These are phyloP conservation scores for Taenioides sp. DNA, from an alignment of 2,797 vertebrate species.

Conservation along the genomic window DNA sequence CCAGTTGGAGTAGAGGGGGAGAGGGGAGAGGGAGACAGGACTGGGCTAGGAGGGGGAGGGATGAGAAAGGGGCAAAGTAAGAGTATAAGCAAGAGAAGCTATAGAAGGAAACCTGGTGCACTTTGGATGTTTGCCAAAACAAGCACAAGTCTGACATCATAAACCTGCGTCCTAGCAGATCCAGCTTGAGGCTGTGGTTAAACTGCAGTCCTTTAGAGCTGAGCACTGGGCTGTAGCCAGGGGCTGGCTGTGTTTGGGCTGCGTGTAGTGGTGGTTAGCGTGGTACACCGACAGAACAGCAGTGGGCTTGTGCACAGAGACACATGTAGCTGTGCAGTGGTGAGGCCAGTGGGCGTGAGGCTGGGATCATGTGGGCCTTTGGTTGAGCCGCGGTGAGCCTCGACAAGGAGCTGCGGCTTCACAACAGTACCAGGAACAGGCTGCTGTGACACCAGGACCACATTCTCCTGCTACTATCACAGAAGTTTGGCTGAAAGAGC, in stretches of 20 bases:
- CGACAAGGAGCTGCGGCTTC: conserved; percentile 52
- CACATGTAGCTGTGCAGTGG: conserved; percentile 61
- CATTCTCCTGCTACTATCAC: conserved; percentile 18
- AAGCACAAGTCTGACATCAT: conserved; percentile 83
- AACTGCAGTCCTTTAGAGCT: conserved; percentile 57
- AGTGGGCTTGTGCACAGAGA: conserved; percentile 54
- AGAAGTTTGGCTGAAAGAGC: conserved; percentile 61
- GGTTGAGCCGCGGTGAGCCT: conserved; percentile 43
- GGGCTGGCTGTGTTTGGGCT: conserved; percentile 68
- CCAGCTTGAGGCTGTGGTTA: conserved; percentile 71
- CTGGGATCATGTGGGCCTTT: conserved; percentile 47
- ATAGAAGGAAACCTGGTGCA: conserved; percentile 72
- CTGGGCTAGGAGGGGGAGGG: conserved; percentile 57
- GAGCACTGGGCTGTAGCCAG: conserved; percentile 61
- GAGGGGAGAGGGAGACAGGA: conserved; percentile 66
- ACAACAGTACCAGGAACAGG: conserved; percentile 54
- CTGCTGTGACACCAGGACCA: conserved; percentile 48
- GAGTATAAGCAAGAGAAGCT: conserved; percentile 66
- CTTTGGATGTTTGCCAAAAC: conserved; percentile 75
- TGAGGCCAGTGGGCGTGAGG: conserved; percentile 54
- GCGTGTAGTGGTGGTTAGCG: conserved; percentile 70
- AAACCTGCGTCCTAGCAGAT: conserved; percentile 78
- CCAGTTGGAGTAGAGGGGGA: conserved; percentile 67
- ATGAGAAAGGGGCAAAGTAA: conserved; percentile 67
- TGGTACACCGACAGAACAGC: conserved; percentile 67